phyloP scores from a whole-genome alignment of 1,140 invertebrate genomes.

The Nymphalis io region DNA sequence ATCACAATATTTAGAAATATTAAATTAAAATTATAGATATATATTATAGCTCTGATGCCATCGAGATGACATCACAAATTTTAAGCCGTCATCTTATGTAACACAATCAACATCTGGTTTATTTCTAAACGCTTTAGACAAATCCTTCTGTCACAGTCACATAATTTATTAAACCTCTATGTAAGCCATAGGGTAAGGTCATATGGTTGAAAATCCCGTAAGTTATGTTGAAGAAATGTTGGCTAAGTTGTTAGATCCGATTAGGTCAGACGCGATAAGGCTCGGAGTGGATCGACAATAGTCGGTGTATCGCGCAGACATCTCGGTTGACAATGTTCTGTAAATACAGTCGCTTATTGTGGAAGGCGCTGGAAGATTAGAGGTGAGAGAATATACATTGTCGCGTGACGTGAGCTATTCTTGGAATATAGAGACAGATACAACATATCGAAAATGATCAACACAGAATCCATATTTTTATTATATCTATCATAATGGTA shows the following conservation, averaged over 20 bases:
- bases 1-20: constrained; percentile 5
- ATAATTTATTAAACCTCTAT: constrained; percentile 22
- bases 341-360: constrained; percentile 61
- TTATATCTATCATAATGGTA: neutral
- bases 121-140: constrained; percentile 64
- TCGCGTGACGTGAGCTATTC: constrained; percentile 27
- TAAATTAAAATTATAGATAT: neutral
- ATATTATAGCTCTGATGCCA: constrained; percentile 13
- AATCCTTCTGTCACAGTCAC: constrained; percentile 66
- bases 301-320: constrained; percentile 51
- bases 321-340: constrained; percentile 53
- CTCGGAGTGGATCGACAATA: constrained; percentile 53
- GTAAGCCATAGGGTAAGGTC: neutral
- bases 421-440: no score
- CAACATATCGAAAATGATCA: neutral
- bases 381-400: constrained; percentile 29
- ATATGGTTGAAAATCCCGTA: constrained; percentile 12
- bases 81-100: constrained; percentile 60
- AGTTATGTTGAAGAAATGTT: neutral
- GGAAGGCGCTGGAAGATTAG: constrained; percentile 36
- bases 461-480: neutral
- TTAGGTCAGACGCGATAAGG: constrained; percentile 68
- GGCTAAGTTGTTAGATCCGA: constrained; percentile 58
- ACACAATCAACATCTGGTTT: constrained; percentile 70
- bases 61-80: constrained; percentile 37